Conservation (phyloP, 2,113 vertebrate species). For the Tetraodon nigroviridis region DNA sequence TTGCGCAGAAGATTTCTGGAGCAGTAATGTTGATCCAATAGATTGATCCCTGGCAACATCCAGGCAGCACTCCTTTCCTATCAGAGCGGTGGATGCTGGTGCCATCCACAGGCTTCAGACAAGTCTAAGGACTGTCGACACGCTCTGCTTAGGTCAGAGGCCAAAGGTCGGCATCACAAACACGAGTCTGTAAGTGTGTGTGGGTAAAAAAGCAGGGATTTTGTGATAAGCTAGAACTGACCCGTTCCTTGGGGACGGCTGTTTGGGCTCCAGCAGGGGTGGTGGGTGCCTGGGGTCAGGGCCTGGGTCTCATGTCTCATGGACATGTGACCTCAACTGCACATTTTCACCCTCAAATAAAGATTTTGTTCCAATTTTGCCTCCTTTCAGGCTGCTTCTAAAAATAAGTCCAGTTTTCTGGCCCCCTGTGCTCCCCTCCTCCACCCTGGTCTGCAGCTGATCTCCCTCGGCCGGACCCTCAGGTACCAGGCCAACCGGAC, state of each 20-base stretch:
- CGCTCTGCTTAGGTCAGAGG: conserved; percentile 76
- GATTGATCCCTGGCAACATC: conserved; percentile 2
- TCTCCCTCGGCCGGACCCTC: conserved; percentile 55
- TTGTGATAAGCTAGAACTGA: neutral
- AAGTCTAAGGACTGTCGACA: conserved; percentile 79
- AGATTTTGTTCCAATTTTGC: conserved; percentile 34
- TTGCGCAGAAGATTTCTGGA: neutral
- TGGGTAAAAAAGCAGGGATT: neutral
- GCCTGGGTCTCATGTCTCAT: neutral
- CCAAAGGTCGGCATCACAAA: conserved; percentile 69
- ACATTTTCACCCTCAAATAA: conserved; percentile 18
- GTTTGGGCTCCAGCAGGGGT: neutral
- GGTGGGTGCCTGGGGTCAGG: too few species aligned
- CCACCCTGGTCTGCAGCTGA: conserved; percentile 67
- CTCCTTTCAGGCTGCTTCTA: conserved; percentile 29
- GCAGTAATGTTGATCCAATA: conserved; percentile 3
- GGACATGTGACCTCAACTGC: too few species aligned
- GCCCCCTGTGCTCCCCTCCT: conserved; percentile 16
- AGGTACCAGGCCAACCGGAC: conserved; percentile 60
- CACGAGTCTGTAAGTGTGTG: conserved; percentile 3
- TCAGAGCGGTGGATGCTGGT: conserved; percentile 33
- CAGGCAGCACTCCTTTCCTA: neutral
- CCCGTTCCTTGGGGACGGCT: too few species aligned
- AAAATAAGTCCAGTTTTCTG: conserved; percentile 16
- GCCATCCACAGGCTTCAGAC: conserved; percentile 56